These are phyloP conservation scores for Smittia sp. DNA, from an alignment of 2,888 invertebrate genomes.

Conservation along the genomic window DNA sequence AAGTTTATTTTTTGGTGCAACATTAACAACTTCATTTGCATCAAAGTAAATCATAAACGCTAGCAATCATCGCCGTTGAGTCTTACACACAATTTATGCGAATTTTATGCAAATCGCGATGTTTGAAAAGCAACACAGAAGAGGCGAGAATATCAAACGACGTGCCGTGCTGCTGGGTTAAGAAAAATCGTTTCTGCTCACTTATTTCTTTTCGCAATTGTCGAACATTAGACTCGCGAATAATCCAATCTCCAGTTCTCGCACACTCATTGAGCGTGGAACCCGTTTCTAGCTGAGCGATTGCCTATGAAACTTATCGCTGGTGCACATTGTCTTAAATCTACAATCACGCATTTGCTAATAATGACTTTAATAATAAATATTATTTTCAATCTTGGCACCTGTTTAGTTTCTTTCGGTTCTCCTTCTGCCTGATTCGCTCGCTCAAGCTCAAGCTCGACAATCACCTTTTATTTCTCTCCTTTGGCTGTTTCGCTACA, in stretches of 20 bases:
- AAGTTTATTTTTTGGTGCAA: conserved; percentile 11
- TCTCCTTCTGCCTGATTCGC: not conserved
- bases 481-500: not conserved
- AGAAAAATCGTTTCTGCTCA: not conserved
- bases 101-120: conserved; percentile 12
- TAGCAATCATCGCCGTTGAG: conserved; percentile 1
- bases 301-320: conserved; percentile 10
- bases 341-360: conserved; percentile 34
- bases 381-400: conserved; percentile 31
- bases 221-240: too few relatives aligned
- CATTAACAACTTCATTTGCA: conserved; percentile 35
- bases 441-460: conserved; percentile 10
- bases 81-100: conserved; percentile 16
- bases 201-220: not conserved
- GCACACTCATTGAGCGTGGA: too few relatives aligned
- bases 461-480: conserved; percentile 3
- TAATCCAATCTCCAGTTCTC: too few relatives aligned
- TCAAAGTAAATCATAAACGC: conserved; percentile 14
- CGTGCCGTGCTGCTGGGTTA: not conserved
- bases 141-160: not conserved
- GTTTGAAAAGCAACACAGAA: not conserved
- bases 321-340: conserved; percentile 19
- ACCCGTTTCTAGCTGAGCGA: not conserved
- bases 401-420: conserved; percentile 23
- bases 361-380: conserved; percentile 37